A percentile compares a stretch with the other conserved stretches of the same genome.
Conservation (phyloP, 1,140 invertebrate genomes). For the Trachymyrmex cornetzi region DNA sequence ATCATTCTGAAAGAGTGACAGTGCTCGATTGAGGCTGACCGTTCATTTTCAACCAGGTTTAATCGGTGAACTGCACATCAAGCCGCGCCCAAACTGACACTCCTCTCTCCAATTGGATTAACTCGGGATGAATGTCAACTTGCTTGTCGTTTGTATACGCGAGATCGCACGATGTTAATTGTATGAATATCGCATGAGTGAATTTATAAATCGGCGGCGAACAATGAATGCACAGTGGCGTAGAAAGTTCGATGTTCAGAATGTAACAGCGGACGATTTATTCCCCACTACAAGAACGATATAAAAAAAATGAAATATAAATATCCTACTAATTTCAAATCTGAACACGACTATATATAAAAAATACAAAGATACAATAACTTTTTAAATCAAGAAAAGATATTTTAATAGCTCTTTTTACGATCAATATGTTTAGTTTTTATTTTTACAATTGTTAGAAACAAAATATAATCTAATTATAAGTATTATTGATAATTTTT, state of each 20-base stretch:
- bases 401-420: neutral
- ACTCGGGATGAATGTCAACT: conserved; percentile 73
- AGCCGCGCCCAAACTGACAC: conserved; percentile 77
- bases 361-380: neutral
- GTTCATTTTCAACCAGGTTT: conserved; percentile 64
- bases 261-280: neutral
- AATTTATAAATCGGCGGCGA: conserved; percentile 69
- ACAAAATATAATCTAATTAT: neutral
- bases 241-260: neutral
- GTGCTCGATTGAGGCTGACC: conserved; percentile 38
- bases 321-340: neutral
- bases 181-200: conserved; percentile 76
- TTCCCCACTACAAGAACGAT: neutral
- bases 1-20: conserved; percentile 35
- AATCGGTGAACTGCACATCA: conserved; percentile 71
- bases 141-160: conserved; percentile 58
- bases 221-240: conserved; percentile 49
- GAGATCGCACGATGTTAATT: conserved; percentile 67
- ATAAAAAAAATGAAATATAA: conserved; percentile 15
- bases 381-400: neutral
- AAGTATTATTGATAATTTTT: neutral
- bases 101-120: conserved; percentile 79
- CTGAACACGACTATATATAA: neutral
- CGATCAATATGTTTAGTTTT: neutral
- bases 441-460: neutral